Base-by-base conservation (phyloP, 2,888 invertebrate species). In the Trichogramma evanescens region DNA sequence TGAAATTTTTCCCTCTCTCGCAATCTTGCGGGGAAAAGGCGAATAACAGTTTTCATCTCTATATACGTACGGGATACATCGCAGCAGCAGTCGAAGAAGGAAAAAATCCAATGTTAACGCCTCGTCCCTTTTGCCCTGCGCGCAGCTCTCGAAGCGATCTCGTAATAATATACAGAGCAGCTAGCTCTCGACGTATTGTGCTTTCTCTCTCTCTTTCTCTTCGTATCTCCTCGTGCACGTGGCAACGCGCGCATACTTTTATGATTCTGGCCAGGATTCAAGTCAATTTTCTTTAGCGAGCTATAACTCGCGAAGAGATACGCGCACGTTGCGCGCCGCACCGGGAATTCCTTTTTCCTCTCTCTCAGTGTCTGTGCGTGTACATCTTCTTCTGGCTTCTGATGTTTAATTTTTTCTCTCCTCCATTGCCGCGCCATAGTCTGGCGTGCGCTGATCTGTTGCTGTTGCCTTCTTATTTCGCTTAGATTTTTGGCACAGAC, bases 231-330 rank as follows among this genome's bases (percentile, higher is more conserved):
- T 59, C 45, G 51, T n/a, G 46, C 58, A 40, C 45, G 49, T 41
- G 43, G 54, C 46, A 58, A 63, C 60, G 66, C 69, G 66, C 68
- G 26, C 26, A 26, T 26, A 69, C 69, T 74, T 73, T 72, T 73
- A 74, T 74, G 70, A 72, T 74, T 69, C 71, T 75, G 75, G 75
- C 75, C 62, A 63, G 66, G 71, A 70, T 74, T 75, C 75, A 75
- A 75, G 75, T 74, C 72, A 75, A 75, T 75, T 75, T 75, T 72
- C 74, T 73, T 72, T 69, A 72, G 71, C 71, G 69, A 69, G 70
- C 69, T 67, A 71, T 73, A 74, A 71, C 68, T 72, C 66, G 61
- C 10, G 55, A 48, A 55, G 38, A 56, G 53, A 53, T 53, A 45
- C 59, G 59, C 41, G 46, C 65, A 64, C 46, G 51, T 42, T 5